Evolutionary conservation across 2,113 vertebrate genomes (phyloP), one percentile per base, ranked within the genome.

Genomic region (Notarius lentiginosus): DNA sequence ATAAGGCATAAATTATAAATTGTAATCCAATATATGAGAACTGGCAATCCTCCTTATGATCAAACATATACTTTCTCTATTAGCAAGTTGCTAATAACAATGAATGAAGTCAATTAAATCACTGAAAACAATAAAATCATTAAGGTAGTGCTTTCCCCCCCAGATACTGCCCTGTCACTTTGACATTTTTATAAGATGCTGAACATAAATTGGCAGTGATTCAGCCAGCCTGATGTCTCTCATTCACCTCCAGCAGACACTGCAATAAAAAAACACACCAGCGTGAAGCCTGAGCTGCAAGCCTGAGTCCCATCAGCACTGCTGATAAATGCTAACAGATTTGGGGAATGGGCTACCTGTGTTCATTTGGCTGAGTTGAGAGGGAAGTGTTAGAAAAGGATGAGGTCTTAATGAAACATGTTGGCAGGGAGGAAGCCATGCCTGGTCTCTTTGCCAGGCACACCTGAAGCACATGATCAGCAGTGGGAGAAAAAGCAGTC

Each of bases 401-500:
- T 90, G 89, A 79, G 86, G 81, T 85, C 89, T 85, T 94, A 94
- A 94, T 95, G 91, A 93, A 94, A 79, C 84, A 89, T 89, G 89
- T 91, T 92, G 91, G 87, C 86, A 77, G 87, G 84, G 80, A 81
- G 77, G 89, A 92, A 92, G 89, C 84, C 84, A 90, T 53, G 81
- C 87, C 88, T 90, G n/a, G 90, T 63, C 22, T 93, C 91, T 93
- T 91, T 93, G 58, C 89, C 92, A 93, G 91, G 89, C 89, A 90
- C 93, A 75, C 93, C 92, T 91, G 91, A 90, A 91, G 91, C 89
- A 88, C 88, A 94, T 93, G 93, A 95, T 94, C 82, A 90, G 86
- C 60, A 84, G 86, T 91, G 89, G 63, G 86, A 88, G 91, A 90
- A 89, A 86, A 81, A 88, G 90, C 90, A 90, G 92, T 90, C 91